Conservation (phyloP, 2,797 vertebrate genomes). For the Lindbergichthys nudifrons region DNA sequence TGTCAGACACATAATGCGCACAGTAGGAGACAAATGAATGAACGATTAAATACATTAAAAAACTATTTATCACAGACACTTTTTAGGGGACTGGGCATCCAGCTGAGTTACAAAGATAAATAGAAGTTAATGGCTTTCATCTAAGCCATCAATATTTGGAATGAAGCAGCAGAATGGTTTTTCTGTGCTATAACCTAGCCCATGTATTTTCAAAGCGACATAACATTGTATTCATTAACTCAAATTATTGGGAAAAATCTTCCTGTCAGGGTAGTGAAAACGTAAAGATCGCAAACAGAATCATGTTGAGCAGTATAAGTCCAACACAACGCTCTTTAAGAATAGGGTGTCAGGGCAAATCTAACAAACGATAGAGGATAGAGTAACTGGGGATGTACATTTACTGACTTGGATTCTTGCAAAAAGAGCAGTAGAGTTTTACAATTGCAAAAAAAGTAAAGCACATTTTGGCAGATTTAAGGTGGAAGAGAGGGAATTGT, state of each 20-base stretch:
- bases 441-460: no score
- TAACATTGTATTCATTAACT: conserved; percentile 44
- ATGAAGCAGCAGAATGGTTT: conserved; percentile 7
- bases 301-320: not conserved
- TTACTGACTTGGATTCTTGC: no score
- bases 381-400: no score
- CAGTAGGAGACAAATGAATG: not conserved
- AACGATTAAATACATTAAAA: conserved; percentile 4
- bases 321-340: not conserved
- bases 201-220: conserved; percentile 31
- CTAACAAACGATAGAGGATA: no score
- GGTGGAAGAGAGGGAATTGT: no score
- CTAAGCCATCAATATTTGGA: conserved; percentile 20
- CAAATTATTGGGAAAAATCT: conserved; percentile 37
- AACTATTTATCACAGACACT: not conserved
- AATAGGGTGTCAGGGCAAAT: no score
- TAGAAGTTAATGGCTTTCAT: conserved; percentile 22
- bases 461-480: no score
- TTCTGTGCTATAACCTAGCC: not conserved
- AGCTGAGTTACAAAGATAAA: conserved; percentile 13
- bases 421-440: no score
- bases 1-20: not conserved
- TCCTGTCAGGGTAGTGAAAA: not conserved
- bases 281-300: not conserved
- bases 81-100: not conserved